phyloP scores from a whole-genome alignment of 1,140 invertebrate genomes.

The Pseudomyrmex gracilis region DNA sequence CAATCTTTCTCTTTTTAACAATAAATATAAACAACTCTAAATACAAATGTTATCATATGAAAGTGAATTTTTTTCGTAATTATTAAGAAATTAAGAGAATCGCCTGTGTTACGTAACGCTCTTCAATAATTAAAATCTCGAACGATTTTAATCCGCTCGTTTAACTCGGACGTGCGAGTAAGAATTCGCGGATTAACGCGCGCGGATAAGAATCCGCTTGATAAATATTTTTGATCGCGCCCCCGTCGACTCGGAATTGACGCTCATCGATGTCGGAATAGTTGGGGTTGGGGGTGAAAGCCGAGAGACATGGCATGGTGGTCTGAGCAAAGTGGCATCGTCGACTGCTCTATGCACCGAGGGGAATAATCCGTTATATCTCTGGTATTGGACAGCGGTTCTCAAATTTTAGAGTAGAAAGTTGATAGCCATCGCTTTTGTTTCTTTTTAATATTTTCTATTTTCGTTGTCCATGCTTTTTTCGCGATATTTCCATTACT shows the following conservation, averaged over 20 bases:
- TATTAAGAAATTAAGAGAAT: neutral
- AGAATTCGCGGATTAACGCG: constrained; percentile 31
- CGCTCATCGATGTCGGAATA: constrained; percentile 52
- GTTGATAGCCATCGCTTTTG: too few species aligned
- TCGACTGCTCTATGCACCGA: constrained; percentile 57
- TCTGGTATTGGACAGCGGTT: constrained; percentile 29
- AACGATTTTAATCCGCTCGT: constrained; percentile 37
- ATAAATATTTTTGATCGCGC: constrained; percentile 63
- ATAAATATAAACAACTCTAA: too few species aligned
- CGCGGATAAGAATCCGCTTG: constrained; percentile 27
- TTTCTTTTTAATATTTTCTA: too few species aligned
- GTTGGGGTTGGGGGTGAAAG: constrained; percentile 48
- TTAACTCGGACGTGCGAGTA: constrained; percentile 24
- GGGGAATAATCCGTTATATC: constrained; percentile 60
- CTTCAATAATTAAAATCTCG: too few species aligned
- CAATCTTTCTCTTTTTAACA: neutral
- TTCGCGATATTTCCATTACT: too few species aligned
- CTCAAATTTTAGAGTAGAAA: constrained; percentile 18
- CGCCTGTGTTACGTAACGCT: too few species aligned
- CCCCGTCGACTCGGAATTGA: constrained; percentile 53
- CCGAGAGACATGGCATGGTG: constrained; percentile 48
- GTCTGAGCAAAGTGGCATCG: constrained; percentile 58
- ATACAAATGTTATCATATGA: too few species aligned
- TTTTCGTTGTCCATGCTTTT: too few species aligned
- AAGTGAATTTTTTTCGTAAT: neutral